These are phyloP conservation scores for Varanus komodoensis DNA, from an alignment of 2,113 vertebrate species.

Conservation along the genomic window DNA sequence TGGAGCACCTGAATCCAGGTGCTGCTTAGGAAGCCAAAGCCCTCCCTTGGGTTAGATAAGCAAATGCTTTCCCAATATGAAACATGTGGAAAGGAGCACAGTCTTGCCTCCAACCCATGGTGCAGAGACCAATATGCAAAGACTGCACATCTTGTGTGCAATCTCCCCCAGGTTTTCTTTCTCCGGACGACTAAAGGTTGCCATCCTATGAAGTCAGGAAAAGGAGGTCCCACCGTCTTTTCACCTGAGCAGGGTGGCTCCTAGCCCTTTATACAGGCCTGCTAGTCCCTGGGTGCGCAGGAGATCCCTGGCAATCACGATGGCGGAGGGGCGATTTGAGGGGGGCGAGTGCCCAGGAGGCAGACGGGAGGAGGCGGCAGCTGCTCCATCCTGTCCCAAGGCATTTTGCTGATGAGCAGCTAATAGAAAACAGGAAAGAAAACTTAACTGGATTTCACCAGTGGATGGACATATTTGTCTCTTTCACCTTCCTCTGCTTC, in stretches of 20 bases:
- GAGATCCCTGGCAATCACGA: constrained; percentile 77
- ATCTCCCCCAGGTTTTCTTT: neutral
- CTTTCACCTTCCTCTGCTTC: neutral
- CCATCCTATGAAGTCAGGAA: neutral
- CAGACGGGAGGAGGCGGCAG: constrained; percentile 52
- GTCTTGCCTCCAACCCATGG: neutral
- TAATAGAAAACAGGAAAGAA: neutral
- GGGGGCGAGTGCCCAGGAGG: constrained; percentile 33
- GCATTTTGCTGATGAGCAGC: constrained; percentile 12
- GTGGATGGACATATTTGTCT: neutral
- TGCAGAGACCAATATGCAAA: neutral
- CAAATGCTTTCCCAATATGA: neutral
- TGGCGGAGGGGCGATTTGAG: constrained; percentile 73
- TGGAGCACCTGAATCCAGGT: neutral
- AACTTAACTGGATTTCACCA: neutral
- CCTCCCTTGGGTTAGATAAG: too few relatives aligned
- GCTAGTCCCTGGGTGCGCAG: constrained; percentile 78
- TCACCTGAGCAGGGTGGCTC: constrained; percentile 87
- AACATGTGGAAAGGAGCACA: neutral
- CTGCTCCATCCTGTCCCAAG: constrained; percentile 58
- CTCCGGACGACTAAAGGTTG: neutral
- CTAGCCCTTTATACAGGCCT: constrained; percentile 83
- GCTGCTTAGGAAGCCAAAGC: neutral
- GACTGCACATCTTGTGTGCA: neutral
- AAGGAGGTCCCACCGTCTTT: neutral